Conservation (phyloP, 2,888 invertebrate species). For the Andrena bicolor region DNA sequence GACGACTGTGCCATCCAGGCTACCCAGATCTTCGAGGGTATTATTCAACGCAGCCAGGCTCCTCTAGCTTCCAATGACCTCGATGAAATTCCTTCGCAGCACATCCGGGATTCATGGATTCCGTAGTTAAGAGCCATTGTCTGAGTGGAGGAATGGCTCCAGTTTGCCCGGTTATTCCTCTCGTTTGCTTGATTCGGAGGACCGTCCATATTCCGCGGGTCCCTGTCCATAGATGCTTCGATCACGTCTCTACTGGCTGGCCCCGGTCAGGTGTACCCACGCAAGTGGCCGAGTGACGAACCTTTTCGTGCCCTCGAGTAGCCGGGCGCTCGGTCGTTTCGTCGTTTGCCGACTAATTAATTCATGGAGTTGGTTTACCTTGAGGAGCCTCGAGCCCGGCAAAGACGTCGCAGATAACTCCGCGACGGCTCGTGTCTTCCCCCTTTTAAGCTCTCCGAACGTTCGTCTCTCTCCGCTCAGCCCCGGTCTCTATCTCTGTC, state of each 20-base stretch:
- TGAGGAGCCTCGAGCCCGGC: slow-evolving; percentile 61
- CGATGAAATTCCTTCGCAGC: slow-evolving; percentile 24
- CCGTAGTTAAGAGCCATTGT: slow-evolving; percentile 17
- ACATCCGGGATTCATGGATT: slow-evolving; percentile 38
- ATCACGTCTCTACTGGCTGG: background rate
- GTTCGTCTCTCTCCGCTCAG: slow-evolving; percentile 13
- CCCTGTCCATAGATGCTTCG: background rate
- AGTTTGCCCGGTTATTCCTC: slow-evolving; percentile 23
- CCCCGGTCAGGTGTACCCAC: background rate
- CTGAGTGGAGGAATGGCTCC: background rate
- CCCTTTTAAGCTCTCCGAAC: slow-evolving; percentile 61
- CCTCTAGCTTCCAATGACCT: background rate
- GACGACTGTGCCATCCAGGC: background rate
- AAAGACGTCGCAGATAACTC: slow-evolving; percentile 68
- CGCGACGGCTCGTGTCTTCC: slow-evolving; percentile 58
- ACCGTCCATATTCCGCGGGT: too few relatives aligned
- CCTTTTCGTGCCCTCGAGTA: slow-evolving; percentile 43
- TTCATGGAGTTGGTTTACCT: slow-evolving; percentile 75
- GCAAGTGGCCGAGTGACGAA: background rate
- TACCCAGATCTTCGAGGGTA: background rate
- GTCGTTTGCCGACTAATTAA: slow-evolving; percentile 78
- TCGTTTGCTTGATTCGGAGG: slow-evolving; percentile 25
- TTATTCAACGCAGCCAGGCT: slow-evolving; percentile 29
- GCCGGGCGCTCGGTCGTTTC: slow-evolving; percentile 51
- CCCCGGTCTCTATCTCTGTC: slow-evolving; percentile 12